Evolutionary conservation across 2,888 invertebrate genomes (phyloP).

Genomic region (Nesidiocoris tenuis): DNA sequence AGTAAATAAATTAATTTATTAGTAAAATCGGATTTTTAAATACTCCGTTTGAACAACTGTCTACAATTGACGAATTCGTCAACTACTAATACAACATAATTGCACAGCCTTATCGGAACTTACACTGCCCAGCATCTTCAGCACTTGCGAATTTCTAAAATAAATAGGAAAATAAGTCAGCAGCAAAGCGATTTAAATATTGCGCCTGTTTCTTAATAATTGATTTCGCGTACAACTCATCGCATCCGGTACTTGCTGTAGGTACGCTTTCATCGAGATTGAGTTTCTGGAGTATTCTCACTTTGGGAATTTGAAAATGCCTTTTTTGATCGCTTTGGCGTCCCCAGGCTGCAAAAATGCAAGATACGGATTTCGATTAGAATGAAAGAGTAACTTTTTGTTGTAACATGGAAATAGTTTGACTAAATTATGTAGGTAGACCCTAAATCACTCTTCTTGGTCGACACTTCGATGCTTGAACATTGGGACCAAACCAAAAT

Average conservation of each 20-base stretch:
- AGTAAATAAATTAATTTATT: constrained; percentile 30
- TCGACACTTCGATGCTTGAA: too few relatives aligned
- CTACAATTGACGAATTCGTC: not conserved
- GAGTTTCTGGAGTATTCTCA: too few relatives aligned
- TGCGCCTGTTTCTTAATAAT: too few relatives aligned
- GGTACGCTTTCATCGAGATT: too few relatives aligned
- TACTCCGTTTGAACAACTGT: not conserved
- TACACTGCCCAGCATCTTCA: not conserved
- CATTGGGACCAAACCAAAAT: too few relatives aligned
- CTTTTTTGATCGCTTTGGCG: constrained; percentile 64
- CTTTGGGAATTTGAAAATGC: constrained; percentile 68
- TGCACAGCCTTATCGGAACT: not conserved
- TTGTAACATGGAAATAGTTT: too few relatives aligned
- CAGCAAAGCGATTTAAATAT: not conserved
- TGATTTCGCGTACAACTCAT: too few relatives aligned
- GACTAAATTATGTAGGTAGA: too few relatives aligned
- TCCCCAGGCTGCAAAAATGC: constrained; percentile 63
- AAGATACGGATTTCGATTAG: too few relatives aligned
- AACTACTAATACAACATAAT: not conserved
- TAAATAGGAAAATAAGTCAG: not conserved
- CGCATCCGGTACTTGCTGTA: too few relatives aligned
- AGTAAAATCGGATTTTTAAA: not conserved
- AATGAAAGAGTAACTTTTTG: too few relatives aligned
- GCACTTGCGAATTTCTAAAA: not conserved
- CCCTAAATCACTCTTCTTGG: too few relatives aligned